phyloP scores from a whole-genome alignment of 1,140 invertebrate genomes.

The Saccostrea cuccullata region DNA sequence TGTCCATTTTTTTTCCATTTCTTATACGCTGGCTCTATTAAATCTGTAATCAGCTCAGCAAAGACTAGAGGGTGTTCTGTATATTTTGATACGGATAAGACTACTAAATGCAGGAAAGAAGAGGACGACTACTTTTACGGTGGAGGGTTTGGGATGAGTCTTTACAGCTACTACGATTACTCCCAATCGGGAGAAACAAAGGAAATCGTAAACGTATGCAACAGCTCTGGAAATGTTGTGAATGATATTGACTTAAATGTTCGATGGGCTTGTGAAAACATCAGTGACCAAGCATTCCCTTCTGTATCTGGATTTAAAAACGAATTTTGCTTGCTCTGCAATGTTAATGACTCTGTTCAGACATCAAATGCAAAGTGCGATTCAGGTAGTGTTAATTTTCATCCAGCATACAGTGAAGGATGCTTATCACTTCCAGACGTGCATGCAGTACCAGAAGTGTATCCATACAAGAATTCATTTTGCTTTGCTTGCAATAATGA shows the following conservation, averaged over 20 bases:
- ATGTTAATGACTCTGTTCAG: not conserved
- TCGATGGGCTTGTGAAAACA: conserved; percentile 10
- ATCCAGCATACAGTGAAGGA: not conserved
- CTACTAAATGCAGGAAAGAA: not conserved
- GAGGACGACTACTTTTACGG: not conserved
- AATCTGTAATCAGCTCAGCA: not conserved
- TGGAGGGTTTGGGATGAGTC: not conserved
- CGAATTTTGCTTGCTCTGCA: conserved; percentile 14
- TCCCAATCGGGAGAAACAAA: not conserved
- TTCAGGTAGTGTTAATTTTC: not conserved
- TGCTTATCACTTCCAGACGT: not conserved
- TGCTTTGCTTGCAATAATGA: conserved; percentile 5
- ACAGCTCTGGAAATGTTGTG: not conserved
- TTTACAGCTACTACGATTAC: not conserved
- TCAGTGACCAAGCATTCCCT: not conserved
- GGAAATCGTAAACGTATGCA: not conserved
- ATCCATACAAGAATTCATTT: not conserved
- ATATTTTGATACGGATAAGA: conserved; percentile 3
- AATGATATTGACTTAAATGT: conserved; percentile 8
- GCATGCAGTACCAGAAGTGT: not conserved
- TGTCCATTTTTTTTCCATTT: conserved; percentile 11
- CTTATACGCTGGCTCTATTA: not conserved
- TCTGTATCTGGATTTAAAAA: conserved; percentile 2
- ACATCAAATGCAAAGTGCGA: not conserved
- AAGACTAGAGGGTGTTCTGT: not conserved